Conservation (phyloP, 2,797 vertebrate species). For the Kryptopterus vitreolus region DNA sequence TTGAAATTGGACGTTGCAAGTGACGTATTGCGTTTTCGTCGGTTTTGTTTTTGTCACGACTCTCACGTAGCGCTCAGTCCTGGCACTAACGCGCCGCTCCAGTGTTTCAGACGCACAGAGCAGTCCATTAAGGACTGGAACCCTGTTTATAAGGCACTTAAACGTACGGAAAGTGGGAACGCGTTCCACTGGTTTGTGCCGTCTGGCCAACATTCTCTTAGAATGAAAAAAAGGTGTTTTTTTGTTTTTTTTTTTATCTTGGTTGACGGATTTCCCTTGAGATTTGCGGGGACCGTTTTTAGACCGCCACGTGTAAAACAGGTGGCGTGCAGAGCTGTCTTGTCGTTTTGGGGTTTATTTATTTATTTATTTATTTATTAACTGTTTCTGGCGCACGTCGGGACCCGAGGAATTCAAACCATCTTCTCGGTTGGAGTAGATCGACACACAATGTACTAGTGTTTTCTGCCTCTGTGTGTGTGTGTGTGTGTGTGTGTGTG, state of each 20-base stretch:
- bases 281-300: background rate
- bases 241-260: constrained; percentile 19
- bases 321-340: background rate
- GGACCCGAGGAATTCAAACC: background rate
- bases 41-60: background rate
- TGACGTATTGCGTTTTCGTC: too few relatives aligned
- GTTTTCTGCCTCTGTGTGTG: background rate
- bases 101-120: constrained; percentile 60
- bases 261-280: constrained; percentile 12
- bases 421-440: background rate
- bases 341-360: background rate
- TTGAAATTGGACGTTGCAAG: too few relatives aligned
- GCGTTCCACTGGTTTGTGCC: constrained; percentile 25
- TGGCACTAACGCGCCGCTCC: constrained; percentile 36
- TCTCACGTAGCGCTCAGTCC: constrained; percentile 56
- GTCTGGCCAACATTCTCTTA: constrained; percentile 36
- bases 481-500: background rate
- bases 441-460: background rate
- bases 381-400: background rate
- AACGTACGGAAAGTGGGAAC: constrained; percentile 50
- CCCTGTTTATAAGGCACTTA: constrained; percentile 65
- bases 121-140: constrained; percentile 52
- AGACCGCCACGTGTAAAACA: background rate
- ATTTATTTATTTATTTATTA: background rate
- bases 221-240: constrained; percentile 36